Evolutionary conservation across 2,888 invertebrate genomes (phyloP), one percentile per base, ranked within the genome.

Genomic region (Brachylomia viminalis): DNA sequence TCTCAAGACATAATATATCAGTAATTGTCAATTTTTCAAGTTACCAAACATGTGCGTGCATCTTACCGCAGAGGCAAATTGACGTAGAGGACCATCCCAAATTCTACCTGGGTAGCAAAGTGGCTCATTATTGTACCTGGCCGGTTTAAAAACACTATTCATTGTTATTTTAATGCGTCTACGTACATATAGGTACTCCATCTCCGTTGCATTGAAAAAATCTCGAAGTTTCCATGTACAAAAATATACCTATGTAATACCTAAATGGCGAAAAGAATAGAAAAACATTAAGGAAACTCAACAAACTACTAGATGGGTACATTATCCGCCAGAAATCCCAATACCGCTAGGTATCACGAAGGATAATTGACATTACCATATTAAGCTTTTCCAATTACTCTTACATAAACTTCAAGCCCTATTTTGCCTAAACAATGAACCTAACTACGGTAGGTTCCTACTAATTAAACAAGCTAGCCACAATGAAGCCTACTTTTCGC

Each of bases 311-410:
- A 47, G 7, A 30, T 30, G n/a, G 47, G n/a, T 47, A 79, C 7
- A 54, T 6, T 6, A n/a, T 38, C n/a, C 11, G 0, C 5, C 8
- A 80, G 15, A 62, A 72, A 72, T 62, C 47, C 30, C 23, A 33
- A 45, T 47, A 38, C 61, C n/a, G 3, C 30, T 30, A 20, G 33
- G 13, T 38, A 42, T 20, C 52, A 65, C 20, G 17, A 65, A 72
- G 33, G 64, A 65, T 59, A 79, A 77, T 38, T 45, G 27, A 27
- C 27, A 77, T 79, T 61, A 61, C 33, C 79, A 59, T 79, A 52
- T 17, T 45, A 79, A 45, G 59, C 17, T 52, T 77, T 61, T 69
- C 59, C 69, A 77, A 61, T 77, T 79, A 78, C 27, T 78, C 33
- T 59, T 42, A 76, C 52, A 27, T 23, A 58, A 52, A 64, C 33